Evolutionary conservation across 1,140 invertebrate genomes (phyloP).

Genomic region (Bombus confusus): DNA sequence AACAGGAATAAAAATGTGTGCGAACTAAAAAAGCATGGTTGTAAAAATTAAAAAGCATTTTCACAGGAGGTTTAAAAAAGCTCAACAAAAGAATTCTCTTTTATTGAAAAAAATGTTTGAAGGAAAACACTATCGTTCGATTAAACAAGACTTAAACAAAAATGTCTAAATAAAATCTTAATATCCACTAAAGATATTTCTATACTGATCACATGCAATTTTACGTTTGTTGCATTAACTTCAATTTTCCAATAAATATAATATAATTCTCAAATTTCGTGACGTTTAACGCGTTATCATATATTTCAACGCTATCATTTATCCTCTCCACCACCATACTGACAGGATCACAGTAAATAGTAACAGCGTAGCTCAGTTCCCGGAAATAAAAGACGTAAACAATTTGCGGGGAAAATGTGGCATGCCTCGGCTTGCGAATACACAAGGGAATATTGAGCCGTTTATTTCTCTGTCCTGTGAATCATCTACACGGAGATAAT

Average conservation of each 20-base stretch:
- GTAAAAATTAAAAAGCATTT: too few relatives aligned
- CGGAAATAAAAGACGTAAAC: constrained; percentile 51
- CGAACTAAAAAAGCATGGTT: too few relatives aligned
- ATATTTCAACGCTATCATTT: constrained; percentile 12
- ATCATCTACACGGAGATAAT: constrained; percentile 44
- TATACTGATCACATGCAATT: too few relatives aligned
- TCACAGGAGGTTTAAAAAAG: background rate
- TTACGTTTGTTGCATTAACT: background rate
- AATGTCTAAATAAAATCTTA: too few relatives aligned
- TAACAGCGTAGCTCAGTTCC: background rate
- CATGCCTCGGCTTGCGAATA: background rate
- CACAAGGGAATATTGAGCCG: constrained; percentile 33
- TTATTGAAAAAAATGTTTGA: background rate
- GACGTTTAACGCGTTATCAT: constrained; percentile 6
- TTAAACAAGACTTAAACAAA: background rate
- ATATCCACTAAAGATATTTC: background rate
- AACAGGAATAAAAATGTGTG: background rate
- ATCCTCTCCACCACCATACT: background rate
- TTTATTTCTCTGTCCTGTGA: constrained; percentile 33
- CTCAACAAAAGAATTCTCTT: background rate
- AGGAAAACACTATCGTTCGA: background rate
- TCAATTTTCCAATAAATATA: background rate
- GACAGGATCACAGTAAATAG: constrained; percentile 10
- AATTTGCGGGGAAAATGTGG: constrained; percentile 45
- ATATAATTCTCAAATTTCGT: background rate